Evolutionary conservation across 2,888 invertebrate species (phyloP).

Genomic region (Agrochola macilenta): DNA sequence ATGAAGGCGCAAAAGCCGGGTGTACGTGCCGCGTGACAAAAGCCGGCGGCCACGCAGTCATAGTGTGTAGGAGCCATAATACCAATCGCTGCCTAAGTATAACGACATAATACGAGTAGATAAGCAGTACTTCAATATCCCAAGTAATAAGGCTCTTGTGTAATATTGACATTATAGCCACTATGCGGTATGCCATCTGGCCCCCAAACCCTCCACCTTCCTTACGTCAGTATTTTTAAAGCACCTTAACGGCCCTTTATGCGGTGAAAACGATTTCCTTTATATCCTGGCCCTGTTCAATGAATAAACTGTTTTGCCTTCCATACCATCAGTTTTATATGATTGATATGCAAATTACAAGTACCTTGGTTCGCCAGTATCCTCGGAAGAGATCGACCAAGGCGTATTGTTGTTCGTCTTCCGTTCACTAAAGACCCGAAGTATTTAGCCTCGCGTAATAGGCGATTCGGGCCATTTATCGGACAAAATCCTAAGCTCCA

Average conservation of each 20-base stretch:
- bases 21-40: no score
- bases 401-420: constrained; percentile 9
- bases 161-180: constrained; percentile 54
- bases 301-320: constrained; percentile 46
- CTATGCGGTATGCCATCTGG: constrained; percentile 48
- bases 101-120: constrained; percentile 31
- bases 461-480: constrained; percentile 1
- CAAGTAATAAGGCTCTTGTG: constrained; percentile 44
- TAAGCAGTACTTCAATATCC: constrained; percentile 50
- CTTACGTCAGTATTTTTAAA: constrained; percentile 63
- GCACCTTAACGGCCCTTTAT: constrained; percentile 59
- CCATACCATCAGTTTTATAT: constrained; percentile 58
- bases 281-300: constrained; percentile 50
- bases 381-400: constrained; percentile 14
- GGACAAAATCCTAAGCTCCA: neutral
- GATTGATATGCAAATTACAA: constrained; percentile 54
- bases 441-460: constrained; percentile 13
- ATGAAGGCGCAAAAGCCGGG: no score
- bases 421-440: constrained; percentile 2
- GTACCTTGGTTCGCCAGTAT: neutral
- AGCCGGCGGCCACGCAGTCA: no score
- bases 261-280: constrained; percentile 60
- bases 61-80: no score
- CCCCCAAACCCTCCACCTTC: constrained; percentile 41
- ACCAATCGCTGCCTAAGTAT: constrained; percentile 18